Conservation (phyloP, 2,797 vertebrate species). For the Sternotherus odoratus region DNA sequence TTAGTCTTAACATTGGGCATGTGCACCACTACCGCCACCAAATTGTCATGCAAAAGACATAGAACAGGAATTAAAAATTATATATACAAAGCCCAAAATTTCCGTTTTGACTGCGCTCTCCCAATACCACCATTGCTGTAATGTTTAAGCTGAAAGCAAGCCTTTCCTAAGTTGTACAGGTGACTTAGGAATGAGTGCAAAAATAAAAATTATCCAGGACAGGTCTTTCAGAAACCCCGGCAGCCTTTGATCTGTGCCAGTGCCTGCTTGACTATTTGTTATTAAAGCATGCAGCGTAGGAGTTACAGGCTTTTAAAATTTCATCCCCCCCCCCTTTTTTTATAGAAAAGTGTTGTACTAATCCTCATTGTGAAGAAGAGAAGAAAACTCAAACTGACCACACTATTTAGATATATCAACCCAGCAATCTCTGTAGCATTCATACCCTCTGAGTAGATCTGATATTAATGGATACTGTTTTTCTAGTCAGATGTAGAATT, state of each 20-base stretch:
- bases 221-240: not conserved
- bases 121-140: slow-evolving; percentile 57
- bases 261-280: not conserved
- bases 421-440: not conserved
- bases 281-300: not conserved
- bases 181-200: slow-evolving; percentile 65
- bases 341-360: not conserved
- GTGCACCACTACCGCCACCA: slow-evolving; percentile 86
- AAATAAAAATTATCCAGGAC: not conserved
- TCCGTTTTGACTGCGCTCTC: slow-evolving; percentile 69
- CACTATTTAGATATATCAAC: not conserved
- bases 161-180: slow-evolving; percentile 74
- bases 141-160: slow-evolving; percentile 39
- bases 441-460: not conserved
- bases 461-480: not conserved
- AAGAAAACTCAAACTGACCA: not conserved
- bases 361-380: not conserved
- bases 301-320: not conserved
- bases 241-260: not conserved
- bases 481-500: not conserved
- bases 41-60: slow-evolving; percentile 91
- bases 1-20: slow-evolving; percentile 87
- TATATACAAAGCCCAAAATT: slow-evolving; percentile 33
- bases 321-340: not conserved
- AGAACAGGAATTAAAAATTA: slow-evolving; percentile 82